These are phyloP conservation scores for Andrena trimmerana DNA, from an alignment of 2,888 invertebrate species.

Conservation along the genomic window DNA sequence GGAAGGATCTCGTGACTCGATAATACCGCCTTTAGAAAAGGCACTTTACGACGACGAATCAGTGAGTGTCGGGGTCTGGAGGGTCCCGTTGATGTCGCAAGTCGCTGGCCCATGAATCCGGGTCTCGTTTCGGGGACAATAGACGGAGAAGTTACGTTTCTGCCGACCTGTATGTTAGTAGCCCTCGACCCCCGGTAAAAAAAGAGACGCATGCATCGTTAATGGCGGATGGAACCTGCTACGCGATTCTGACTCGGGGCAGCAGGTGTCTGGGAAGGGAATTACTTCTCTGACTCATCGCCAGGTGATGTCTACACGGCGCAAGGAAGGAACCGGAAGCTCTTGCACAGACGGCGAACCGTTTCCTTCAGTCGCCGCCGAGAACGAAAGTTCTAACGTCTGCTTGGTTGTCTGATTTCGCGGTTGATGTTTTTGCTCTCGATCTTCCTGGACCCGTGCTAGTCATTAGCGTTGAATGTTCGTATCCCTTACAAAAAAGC, in stretches of 20 bases:
- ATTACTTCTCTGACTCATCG: conserved; percentile 81
- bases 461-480: not conserved
- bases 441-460: not conserved
- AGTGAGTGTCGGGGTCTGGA: conserved; percentile 54
- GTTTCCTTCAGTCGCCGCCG: conserved; percentile 48
- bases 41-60: conserved; percentile 42
- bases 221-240: conserved; percentile 77
- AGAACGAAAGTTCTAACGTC: conserved; percentile 26
- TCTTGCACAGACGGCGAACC: conserved; percentile 50
- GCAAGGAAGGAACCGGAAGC: conserved; percentile 78
- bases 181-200: conserved; percentile 40
- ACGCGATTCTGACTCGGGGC: conserved; percentile 71
- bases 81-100: conserved; percentile 75
- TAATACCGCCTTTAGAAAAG: not conserved
- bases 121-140: conserved; percentile 77
- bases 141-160: conserved; percentile 63
- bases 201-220: conserved; percentile 57
- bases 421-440: not conserved
- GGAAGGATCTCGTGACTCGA: not conserved
- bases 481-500: no score
- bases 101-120: conserved; percentile 83
- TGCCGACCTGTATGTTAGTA: conserved; percentile 29
- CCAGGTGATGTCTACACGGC: conserved; percentile 78
- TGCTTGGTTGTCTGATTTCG: not conserved
- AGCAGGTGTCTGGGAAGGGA: conserved; percentile 81